A percentile compares a stretch with the other conserved stretches of the same genome.
phyloP scores from a whole-genome alignment of 1,140 invertebrate genomes.

The Pseudomyrmex gracilis region DNA sequence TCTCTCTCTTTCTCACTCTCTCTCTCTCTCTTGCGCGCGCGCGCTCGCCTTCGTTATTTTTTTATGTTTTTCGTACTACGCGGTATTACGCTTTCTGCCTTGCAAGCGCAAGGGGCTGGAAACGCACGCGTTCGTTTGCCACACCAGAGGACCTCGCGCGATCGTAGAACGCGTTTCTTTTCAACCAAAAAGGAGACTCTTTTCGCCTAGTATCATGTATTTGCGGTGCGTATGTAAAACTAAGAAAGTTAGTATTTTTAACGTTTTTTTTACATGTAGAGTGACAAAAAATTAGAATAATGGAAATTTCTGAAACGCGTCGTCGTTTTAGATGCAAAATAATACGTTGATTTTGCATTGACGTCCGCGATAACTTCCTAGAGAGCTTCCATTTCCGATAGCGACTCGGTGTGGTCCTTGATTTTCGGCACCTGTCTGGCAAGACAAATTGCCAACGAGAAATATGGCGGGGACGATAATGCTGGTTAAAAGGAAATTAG shows the following conservation, averaged over 20 bases:
- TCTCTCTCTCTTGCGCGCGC: constrained; percentile 17
- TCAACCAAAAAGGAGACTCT: background rate
- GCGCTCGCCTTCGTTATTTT: constrained; percentile 28
- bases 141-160: background rate
- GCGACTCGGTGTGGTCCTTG: constrained; percentile 66
- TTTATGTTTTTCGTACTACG: constrained; percentile 25
- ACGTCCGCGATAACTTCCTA: constrained; percentile 13
- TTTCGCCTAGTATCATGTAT: background rate
- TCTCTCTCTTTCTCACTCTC: constrained; percentile 27
- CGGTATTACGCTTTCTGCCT: constrained; percentile 28
- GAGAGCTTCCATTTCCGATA: constrained; percentile 27
- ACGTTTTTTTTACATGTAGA: background rate
- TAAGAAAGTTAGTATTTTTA: background rate
- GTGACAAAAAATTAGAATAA: background rate
- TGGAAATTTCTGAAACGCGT: background rate
- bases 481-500: constrained; percentile 75
- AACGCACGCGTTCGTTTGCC: background rate
- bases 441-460: constrained; percentile 65
- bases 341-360: background rate
- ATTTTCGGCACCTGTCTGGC: constrained; percentile 68
- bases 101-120: constrained; percentile 13
- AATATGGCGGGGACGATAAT: constrained; percentile 62
- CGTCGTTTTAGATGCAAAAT: background rate
- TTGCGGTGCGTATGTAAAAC: too few species aligned
- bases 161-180: background rate